Evolutionary conservation across 2,797 vertebrate species (phyloP), one percentile per base, ranked within the genome.

Genomic region (Hirundo rustica): DNA sequence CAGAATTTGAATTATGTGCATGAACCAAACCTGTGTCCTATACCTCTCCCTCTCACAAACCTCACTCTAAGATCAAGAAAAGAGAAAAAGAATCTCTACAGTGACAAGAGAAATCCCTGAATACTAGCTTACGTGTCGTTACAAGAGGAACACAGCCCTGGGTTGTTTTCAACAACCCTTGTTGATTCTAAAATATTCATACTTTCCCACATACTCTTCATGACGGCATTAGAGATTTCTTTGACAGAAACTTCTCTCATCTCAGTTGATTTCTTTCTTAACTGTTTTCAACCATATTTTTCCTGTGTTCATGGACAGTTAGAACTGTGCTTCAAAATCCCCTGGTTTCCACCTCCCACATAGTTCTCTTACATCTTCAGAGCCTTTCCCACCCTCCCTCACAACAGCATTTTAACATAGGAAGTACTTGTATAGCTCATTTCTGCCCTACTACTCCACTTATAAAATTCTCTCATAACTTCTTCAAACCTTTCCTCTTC

Each of bases 401-500:
- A 86, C 25, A 96, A 57, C 47, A 82, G 53, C 47, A 74, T 87
- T 95, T 93, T 88, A 88, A 86, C n/a, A 81, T 14, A 84, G 79
- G 48, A 92, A 91, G 50, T 68, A 45, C 30, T 80, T 74, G 53
- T 36, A 79, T 19, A 85, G 79, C 48, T 79, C 64, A 44, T 47
- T 77, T 86, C 81, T 92, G 80, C 70, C 68, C 85, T 88, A 82
- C 66, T 91, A 76, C 55, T 85, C 68, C 58, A 90, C 78, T 95
- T 94, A 78, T 30, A 80, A 91, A 75, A 51, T 22, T 71, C 3
- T 53, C 19, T 32, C 26, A 7, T 42, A 34, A 86, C 66, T 88
- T 62, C 34, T 71, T 68, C 42, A 54, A 81, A 58, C 20, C n/a
- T 64, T 88, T 89, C 23, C 23, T 23, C 22, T 74, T 66, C 60